Evolutionary conservation across 2,888 invertebrate species (phyloP), one percentile per base, ranked within the genome.

Genomic region (Rhagophthalmus giganteus): DNA sequence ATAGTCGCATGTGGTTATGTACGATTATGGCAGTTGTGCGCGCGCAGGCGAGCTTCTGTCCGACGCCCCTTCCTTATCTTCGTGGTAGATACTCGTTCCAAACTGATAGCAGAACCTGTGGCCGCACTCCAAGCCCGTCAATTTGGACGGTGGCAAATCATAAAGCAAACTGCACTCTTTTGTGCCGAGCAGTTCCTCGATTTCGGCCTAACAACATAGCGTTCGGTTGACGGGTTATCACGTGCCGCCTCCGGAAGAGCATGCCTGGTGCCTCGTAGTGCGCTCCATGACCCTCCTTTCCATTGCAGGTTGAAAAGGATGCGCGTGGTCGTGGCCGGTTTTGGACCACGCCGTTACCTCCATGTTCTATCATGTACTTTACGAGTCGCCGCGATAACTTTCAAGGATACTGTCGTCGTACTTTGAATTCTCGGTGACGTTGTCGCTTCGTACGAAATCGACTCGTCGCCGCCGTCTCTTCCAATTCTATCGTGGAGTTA

Each of bases 271-370:
- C 94, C 10, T 89, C 89, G 77, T 94, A 98, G 72, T 96, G 73
- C 91, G 85, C 78, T 99, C 99, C 88, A 98, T 91, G 55, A 99
- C 98, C 98, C 77, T 95, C 97, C 76, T 99, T 98, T 99, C 99
- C 99, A 81, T 94, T 94, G 75, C 95, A 99, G 95, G 79, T 97
- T 96, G 65, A 99, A 79, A 64, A 99, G 81, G 76, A 98, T 96
- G 68, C 98, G 84, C 59, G 92, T 94, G 44, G 90, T 89, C 39
- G 92, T 91, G 47, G 88, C 85, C 55, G 90, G 88, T 72, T 87
- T 88, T 95, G 90, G 66, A 97, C 90, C 64, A 97, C 94, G 60
- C 85, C 88, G 76, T 95, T 97, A 65, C 98, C 97, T 76, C 98
- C 98, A 77, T 90, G 89, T 70, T 96, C 94, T 51, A 91, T 88